Evolutionary conservation across 2,113 vertebrate species (phyloP).

Genomic region (Pachypanchax playfairii): DNA sequence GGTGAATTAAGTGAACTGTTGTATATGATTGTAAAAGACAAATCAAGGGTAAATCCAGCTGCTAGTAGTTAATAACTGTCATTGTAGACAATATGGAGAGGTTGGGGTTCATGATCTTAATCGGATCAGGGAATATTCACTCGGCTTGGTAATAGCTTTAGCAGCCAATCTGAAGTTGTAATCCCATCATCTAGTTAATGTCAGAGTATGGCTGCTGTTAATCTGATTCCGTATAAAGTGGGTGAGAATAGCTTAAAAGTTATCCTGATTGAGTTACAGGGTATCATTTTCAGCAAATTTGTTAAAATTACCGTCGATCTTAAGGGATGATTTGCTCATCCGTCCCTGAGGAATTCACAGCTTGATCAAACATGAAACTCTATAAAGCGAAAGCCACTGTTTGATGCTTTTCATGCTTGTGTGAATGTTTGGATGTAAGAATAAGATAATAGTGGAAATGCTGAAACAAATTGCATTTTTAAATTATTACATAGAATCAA

Average conservation of each 20-base stretch:
- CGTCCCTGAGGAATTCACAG: constrained; percentile 73
- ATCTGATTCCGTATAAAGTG: constrained; percentile 69
- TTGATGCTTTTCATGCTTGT: no score
- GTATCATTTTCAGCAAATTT: constrained; percentile 76
- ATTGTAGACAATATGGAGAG: constrained; percentile 53
- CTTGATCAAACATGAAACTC: constrained; percentile 62
- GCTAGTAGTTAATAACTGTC: constrained; percentile 40
- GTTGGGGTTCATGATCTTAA: constrained; percentile 70
- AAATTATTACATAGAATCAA: no score
- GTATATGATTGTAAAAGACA: constrained; percentile 50
- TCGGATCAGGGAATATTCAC: constrained; percentile 75
- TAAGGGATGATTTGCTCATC: constrained; percentile 55
- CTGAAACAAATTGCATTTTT: no score
- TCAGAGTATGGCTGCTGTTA: constrained; percentile 70
- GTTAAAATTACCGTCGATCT: constrained; percentile 55
- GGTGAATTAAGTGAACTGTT: constrained; percentile 25
- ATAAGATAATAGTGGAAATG: no score
- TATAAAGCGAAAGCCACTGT: constrained; percentile 45
- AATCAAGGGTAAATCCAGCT: constrained; percentile 55
- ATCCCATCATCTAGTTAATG: constrained; percentile 81
- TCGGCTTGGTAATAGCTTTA: constrained; percentile 77
- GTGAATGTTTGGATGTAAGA: no score
- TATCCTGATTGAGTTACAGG: constrained; percentile 69
- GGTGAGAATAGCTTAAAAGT: constrained; percentile 67
- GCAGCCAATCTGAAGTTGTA: constrained; percentile 76